Base-by-base conservation (phyloP, 2,797 vertebrate species). In the Dipus sagitta region DNA sequence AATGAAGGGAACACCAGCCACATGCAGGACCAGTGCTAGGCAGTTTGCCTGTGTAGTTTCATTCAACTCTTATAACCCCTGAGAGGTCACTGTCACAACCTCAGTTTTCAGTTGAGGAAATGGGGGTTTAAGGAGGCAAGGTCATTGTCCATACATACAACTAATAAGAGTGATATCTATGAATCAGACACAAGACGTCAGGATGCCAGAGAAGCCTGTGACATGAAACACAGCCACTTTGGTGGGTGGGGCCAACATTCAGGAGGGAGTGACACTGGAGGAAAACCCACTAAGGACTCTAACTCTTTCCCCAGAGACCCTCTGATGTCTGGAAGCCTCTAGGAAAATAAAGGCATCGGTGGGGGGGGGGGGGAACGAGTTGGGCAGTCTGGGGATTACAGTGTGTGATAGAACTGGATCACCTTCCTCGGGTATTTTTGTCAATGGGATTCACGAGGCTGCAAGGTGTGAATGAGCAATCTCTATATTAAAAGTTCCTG, bases 381-480 rank as follows among this genome's bases (percentile, higher is more conserved):
- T 60, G 30, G 78, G 70, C 81, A 90, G 88, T 58, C 79, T 90
- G 20, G 93, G 52, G 72, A 89, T 86, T 79, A 64, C 0, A 10
- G 89, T 91, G 83, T 93, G 81, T 47, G 3, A 52, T 18, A 68
- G 80, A 94, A 85, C n/a, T 23, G 7, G 88, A 84, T 95, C 95
- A 92, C 70, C 86, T 68, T 76, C 38, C 77, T 62, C 0, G n/a
- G 94, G 32, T 96, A 96, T 96, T 96, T 97, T 96, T 94, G 86
- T 96, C 94, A 93, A 83, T 76, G 93, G 94, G 79, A 96, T 86
- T 96, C 97, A 95, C 60, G 7, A 92, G 95, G 86, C 90, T 96
- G 62, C 71, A 72, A 84, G 86, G 95, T 95, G 96, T 89, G 95
- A 95, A 86, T 95, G 95, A 96, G 93, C 95, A 96, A 93, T 85